These are phyloP conservation scores for Orthosia cruda DNA, from an alignment of 2,888 invertebrate species.

Conservation along the genomic window DNA sequence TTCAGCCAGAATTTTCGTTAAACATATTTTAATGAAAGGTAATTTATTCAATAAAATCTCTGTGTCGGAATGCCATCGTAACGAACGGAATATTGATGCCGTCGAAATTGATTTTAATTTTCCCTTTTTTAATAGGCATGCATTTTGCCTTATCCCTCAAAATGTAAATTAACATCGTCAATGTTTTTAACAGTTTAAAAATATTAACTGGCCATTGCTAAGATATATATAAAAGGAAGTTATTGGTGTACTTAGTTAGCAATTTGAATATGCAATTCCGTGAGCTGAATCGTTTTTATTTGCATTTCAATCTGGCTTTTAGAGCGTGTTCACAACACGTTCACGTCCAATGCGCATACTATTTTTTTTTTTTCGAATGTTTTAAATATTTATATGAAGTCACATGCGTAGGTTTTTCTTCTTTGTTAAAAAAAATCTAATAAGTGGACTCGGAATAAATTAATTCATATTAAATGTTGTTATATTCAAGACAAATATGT, in stretches of 20 bases:
- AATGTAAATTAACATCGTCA: conserved; percentile 56
- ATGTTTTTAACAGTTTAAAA: conserved; percentile 38
- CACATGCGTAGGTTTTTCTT: conserved; percentile 15
- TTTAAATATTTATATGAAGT: conserved; percentile 45
- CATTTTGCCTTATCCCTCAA: conserved; percentile 70
- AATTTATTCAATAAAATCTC: conserved; percentile 90
- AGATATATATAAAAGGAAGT: conserved; percentile 41
- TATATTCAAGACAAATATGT: conserved; percentile 30
- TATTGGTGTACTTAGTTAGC: conserved; percentile 57
- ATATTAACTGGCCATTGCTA: conserved; percentile 33
- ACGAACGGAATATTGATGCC: conserved; percentile 85
- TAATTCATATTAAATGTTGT: not conserved
- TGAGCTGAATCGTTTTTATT: conserved; percentile 62
- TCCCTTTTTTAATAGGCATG: conserved; percentile 75
- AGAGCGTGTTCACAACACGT: conserved; percentile 53
- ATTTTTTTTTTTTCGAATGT: conserved; percentile 51
- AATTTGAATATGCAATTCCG: conserved; percentile 67
- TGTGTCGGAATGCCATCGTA: conserved; percentile 84
- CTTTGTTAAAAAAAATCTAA: conserved; percentile 1
- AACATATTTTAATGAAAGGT: conserved; percentile 86
- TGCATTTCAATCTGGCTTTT: conserved; percentile 66
- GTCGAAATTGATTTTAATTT: conserved; percentile 84
- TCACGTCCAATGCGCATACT: conserved; percentile 41
- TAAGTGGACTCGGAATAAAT: not conserved
- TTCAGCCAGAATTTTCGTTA: conserved; percentile 68